These are phyloP conservation scores for Hystrix brachyura DNA, from an alignment of 2,113 vertebrate genomes.

Conservation along the genomic window DNA sequence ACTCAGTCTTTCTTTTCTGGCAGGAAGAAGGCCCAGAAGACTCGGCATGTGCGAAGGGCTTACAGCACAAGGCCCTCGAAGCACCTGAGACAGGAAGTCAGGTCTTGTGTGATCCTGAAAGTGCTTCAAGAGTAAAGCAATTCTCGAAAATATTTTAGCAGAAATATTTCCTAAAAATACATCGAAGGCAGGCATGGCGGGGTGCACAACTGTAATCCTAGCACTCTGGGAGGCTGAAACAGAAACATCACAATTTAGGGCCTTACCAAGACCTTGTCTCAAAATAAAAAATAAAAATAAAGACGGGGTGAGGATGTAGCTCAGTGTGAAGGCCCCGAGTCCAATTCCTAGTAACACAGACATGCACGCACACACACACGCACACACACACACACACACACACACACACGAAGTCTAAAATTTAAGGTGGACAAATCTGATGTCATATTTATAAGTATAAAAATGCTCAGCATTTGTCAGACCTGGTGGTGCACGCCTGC, in stretches of 20 bases:
- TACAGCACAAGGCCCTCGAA: fast-evolving
- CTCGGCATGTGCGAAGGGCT: fast-evolving
- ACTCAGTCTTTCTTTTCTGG: fast-evolving
- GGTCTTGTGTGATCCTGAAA: too few relatives aligned
- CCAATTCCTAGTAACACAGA: background rate
- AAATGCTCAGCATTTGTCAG: background rate
- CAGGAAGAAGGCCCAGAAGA: fast-evolving
- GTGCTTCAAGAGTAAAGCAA: too few relatives aligned
- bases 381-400: background rate
- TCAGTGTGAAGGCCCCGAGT: background rate
- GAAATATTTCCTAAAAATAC: background rate
- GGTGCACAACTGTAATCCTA: background rate
- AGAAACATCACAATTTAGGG: background rate
- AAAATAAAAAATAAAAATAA: background rate
- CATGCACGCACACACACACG: background rate
- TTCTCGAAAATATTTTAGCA: background rate
- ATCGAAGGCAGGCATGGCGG: background rate
- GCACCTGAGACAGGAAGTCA: fast-evolving
- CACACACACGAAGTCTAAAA: background rate
- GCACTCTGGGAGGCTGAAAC: background rate
- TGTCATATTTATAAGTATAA: background rate
- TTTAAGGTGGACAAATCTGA: background rate
- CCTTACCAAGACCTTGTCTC: background rate
- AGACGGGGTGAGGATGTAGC: background rate
- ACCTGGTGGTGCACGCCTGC: background rate